Conservation (phyloP, 1,140 invertebrate species). For the Drosophila obscura region DNA sequence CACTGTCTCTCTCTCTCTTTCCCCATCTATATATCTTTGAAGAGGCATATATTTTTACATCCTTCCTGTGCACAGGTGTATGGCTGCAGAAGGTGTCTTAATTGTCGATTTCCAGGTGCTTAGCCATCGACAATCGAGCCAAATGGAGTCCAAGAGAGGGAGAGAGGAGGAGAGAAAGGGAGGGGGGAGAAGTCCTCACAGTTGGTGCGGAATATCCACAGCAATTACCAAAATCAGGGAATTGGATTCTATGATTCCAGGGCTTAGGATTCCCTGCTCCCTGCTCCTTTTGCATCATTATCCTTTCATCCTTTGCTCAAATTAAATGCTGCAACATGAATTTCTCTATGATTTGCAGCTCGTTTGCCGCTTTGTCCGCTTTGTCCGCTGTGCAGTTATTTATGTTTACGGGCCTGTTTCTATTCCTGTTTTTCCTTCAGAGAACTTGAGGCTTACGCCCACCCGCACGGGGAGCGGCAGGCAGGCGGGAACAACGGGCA, state of each 20-base stretch:
- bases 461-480: slow-evolving; percentile 28
- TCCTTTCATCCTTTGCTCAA: slow-evolving; percentile 19
- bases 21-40: too few relatives aligned
- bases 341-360: slow-evolving; percentile 31
- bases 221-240: slow-evolving; percentile 9
- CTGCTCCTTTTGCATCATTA: too few relatives aligned
- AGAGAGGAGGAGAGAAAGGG: too few relatives aligned
- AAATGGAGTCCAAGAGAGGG: background rate
- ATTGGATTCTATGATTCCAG: too few relatives aligned
- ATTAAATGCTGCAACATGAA: slow-evolving; percentile 34
- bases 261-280: too few relatives aligned
- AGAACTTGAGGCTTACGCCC: slow-evolving; percentile 16
- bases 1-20: too few relatives aligned
- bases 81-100: background rate
- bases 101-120: slow-evolving; percentile 24
- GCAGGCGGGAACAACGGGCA: slow-evolving; percentile 27
- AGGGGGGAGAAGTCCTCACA: too few relatives aligned
- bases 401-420: slow-evolving; percentile 23
- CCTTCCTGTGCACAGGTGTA: background rate
- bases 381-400: slow-evolving; percentile 18
- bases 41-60: slow-evolving; percentile 7
- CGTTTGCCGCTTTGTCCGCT: slow-evolving; percentile 11
- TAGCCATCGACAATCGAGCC: background rate
- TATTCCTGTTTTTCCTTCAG: background rate
- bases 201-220: background rate